Evolutionary conservation across 2,113 vertebrate species (phyloP).

Genomic region (Catagonus wagneri): DNA sequence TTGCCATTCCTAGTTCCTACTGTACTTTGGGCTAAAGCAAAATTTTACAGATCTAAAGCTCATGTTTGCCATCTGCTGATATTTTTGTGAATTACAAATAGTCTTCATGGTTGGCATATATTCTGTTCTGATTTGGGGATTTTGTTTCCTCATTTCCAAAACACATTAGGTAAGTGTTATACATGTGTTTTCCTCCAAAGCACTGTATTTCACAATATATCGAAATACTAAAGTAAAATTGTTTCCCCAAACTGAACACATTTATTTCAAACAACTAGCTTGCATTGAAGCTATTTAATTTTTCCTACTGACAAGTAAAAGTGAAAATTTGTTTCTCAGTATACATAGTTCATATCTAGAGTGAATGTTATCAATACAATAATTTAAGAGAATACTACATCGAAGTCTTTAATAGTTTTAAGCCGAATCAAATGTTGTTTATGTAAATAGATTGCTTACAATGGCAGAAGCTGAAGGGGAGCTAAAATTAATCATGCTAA

Average conservation of each 20-base stretch:
- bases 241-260: neutral
- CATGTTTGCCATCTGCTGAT: slow-evolving; percentile 84
- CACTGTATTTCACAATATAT: neutral
- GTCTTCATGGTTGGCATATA: neutral
- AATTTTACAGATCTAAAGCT: slow-evolving; percentile 69
- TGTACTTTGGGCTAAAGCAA: neutral
- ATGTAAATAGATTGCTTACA: neutral
- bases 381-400: neutral
- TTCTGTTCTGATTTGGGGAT: neutral
- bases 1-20: neutral
- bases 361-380: slow-evolving; percentile 42
- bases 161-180: neutral
- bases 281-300: neutral
- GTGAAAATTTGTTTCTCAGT: neutral
- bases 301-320: slow-evolving; percentile 17
- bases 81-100: slow-evolving; percentile 64
- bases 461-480: neutral
- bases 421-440: neutral
- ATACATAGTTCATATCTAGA: neutral
- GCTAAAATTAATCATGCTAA: neutral
- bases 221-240: neutral
- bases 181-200: neutral
- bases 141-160: slow-evolving; percentile 36
- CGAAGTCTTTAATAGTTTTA: neutral
- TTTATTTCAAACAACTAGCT: neutral